phyloP scores from a whole-genome alignment of 1,140 invertebrate species.

The Anthonomus grandis region DNA sequence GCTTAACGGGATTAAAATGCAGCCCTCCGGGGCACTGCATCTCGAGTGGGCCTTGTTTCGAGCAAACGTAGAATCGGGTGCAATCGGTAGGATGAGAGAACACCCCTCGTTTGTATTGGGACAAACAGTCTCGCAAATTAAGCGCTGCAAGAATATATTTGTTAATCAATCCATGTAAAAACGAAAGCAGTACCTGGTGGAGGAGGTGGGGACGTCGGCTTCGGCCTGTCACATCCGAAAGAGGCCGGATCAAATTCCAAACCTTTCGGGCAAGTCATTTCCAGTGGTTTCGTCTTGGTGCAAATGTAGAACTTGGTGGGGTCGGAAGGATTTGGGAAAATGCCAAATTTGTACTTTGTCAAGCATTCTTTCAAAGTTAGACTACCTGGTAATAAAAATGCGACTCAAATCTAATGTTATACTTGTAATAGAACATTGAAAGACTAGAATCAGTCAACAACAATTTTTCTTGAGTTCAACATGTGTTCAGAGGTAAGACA shows the following conservation, averaged over 20 bases:
- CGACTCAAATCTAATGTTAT: too few relatives aligned
- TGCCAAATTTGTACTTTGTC: constrained; percentile 19
- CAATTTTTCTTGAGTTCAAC: too few relatives aligned
- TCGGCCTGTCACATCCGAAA: constrained; percentile 18
- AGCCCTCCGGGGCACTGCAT: constrained; percentile 53
- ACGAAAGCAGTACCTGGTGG: constrained; percentile 13
- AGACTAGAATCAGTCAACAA: too few relatives aligned
- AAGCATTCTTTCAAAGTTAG: constrained; percentile 12
- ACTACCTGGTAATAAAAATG: constrained; percentile 3
- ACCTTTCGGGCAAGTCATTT: constrained; percentile 18
- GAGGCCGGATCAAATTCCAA: constrained; percentile 19
- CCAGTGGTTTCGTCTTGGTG: constrained; percentile 4
- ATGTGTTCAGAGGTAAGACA: too few relatives aligned
- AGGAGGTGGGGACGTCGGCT: constrained; percentile 16
- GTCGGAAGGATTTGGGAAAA: constrained; percentile 17
- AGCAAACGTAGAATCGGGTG: constrained; percentile 58
- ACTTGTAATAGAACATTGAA: too few relatives aligned
- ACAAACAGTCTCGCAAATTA: constrained; percentile 15
- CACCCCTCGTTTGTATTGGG: constrained; percentile 35
- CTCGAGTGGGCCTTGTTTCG: constrained; percentile 48
- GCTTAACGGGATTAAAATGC: constrained; percentile 53
- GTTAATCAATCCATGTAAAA: neutral
- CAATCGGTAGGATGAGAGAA: constrained; percentile 53
- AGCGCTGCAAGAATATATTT: constrained; percentile 1
- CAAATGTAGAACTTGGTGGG: constrained; percentile 28